Base-by-base conservation (phyloP, 2,113 vertebrate species). In the Malurus elegans region DNA sequence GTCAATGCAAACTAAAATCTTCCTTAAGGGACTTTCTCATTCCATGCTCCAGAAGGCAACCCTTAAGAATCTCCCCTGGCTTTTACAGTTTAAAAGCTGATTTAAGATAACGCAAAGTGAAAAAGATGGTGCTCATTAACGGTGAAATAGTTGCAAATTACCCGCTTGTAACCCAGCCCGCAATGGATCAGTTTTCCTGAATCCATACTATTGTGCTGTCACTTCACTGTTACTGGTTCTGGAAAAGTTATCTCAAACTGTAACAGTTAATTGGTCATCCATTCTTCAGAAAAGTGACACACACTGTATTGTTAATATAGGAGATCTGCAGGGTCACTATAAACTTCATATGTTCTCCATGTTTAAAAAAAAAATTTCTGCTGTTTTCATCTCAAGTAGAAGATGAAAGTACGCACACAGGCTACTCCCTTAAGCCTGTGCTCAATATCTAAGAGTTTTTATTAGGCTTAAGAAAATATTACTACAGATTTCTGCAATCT, bases 381-480 rank as follows among this genome's bases (percentile, higher is more conserved):
- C 87, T n/a, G 8, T 61, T 90, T 90, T 79, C 38, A 50, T 62
- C 58, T 82, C 54, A 17, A 28, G 40, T 32, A 61, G 66, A 69
- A 70, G 50, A 86, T 70, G 38, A 70, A 93, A 92, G 38, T 50
- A 11, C 0, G 4, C 47, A 42, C 12, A 6, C 0, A 0, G 65
- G 58, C 45, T 79, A 65, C 85, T 79, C 74, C 93, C 66, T 90
- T 79, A 65, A 83, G 85, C n/a, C 82, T 57, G 26, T 47, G 64
- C 82, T 92, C 78, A 84, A 40, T 89, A 86, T 34, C 71, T 58
- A 32, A 3, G 57, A 57, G 66, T 18, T 88, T 92, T 70, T 79
- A 42, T 86, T 88, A 93, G 79, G 62, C 92, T 93, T 93, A 82
- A 76, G 67, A 74, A 97, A 95, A 95, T 83, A 94, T 76, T 92